phyloP scores from a whole-genome alignment of 1,140 invertebrate genomes.

The Meteorus sp. region DNA sequence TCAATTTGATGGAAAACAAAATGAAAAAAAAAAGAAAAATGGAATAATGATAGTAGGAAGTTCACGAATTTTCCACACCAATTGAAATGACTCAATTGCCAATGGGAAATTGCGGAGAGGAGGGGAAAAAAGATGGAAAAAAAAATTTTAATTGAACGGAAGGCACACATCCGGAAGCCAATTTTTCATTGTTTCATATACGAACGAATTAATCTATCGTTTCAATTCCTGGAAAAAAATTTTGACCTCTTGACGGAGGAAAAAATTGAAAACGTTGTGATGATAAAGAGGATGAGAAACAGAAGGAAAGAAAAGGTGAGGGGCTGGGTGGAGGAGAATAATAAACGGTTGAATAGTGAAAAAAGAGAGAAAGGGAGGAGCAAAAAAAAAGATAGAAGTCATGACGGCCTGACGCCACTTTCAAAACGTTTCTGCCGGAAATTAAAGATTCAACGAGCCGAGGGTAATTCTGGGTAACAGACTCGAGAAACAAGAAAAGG shows the following conservation, averaged over 20 bases:
- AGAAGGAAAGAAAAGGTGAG: not conserved
- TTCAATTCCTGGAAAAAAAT: not conserved
- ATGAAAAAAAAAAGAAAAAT: too few relatives aligned
- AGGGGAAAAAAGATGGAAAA: not conserved
- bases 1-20: not conserved
- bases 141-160: not conserved
- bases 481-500: conserved; percentile 20
- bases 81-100: conserved; percentile 5
- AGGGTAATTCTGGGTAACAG: conserved; percentile 40
- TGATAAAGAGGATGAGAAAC: not conserved
- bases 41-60: not conserved
- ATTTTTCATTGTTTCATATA: not conserved
- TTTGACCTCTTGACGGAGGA: too few relatives aligned
- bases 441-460: conserved; percentile 52
- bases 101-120: not conserved
- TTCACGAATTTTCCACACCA: conserved; percentile 1
- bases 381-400: not conserved
- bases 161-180: not conserved
- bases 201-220: not conserved
- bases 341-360: not conserved
- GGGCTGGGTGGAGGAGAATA: not conserved
- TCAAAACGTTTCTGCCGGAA: conserved; percentile 36
- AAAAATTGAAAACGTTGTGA: too few relatives aligned
- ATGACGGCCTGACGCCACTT: conserved; percentile 1
- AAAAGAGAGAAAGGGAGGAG: not conserved